Conservation (phyloP, 2,888 invertebrate genomes). For the Aporophyla lueneburgensis region DNA sequence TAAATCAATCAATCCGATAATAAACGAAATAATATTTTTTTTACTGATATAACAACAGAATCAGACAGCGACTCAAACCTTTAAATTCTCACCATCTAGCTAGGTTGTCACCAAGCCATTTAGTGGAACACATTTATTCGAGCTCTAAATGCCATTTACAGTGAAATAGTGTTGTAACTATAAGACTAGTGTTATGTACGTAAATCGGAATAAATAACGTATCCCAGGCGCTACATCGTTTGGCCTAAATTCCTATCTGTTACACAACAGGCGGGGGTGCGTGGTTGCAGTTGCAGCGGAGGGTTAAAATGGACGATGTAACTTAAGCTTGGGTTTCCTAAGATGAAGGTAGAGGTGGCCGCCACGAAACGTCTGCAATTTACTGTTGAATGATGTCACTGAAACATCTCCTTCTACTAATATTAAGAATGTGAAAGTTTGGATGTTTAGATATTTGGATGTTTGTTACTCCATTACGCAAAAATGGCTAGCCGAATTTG, state of each 20-base stretch:
- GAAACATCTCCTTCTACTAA: too few relatives aligned
- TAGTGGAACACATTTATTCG: conserved; percentile 40
- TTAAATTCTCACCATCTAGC: conserved; percentile 13
- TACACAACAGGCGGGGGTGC: conserved; percentile 50
- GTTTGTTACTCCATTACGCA: too few relatives aligned
- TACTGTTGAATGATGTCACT: too few relatives aligned
- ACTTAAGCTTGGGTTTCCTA: background rate
- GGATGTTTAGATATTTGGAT: too few relatives aligned
- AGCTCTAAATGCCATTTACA: conserved; percentile 59
- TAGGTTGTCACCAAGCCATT: conserved; percentile 39
- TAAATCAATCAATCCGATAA: background rate
- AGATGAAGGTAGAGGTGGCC: background rate
- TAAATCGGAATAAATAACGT: conserved; percentile 76
- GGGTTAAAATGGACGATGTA: background rate
- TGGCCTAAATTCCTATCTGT: conserved; percentile 76
- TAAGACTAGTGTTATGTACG: conserved; percentile 54
- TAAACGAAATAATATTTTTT: background rate
- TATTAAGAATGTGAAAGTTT: too few relatives aligned
- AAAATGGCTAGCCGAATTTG: too few relatives aligned
- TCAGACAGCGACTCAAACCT: background rate
- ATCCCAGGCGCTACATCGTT: conserved; percentile 66
- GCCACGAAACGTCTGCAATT: background rate
- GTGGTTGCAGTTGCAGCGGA: conserved; percentile 46
- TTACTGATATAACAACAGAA: background rate
- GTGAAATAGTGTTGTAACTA: conserved; percentile 62